Evolutionary conservation across 2,113 vertebrate species (phyloP).

Genomic region (Perccottus glenii): DNA sequence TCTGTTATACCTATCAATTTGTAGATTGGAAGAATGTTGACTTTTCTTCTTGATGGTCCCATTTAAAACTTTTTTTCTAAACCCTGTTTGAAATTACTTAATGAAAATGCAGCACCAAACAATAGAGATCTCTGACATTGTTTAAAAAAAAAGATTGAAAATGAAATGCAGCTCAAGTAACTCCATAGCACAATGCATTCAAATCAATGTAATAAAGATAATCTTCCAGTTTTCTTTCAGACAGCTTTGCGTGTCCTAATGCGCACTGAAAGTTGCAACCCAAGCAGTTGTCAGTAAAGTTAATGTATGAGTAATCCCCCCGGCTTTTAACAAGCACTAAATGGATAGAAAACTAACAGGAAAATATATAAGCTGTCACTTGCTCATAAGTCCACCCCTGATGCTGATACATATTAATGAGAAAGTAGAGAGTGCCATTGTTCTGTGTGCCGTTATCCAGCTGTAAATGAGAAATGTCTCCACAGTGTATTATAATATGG

Average conservation of each 20-base stretch:
- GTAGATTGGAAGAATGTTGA: too few relatives aligned
- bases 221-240: not conserved
- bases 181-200: too few relatives aligned
- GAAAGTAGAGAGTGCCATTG: conserved; percentile 46
- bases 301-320: not conserved
- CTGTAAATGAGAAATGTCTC: conserved; percentile 60
- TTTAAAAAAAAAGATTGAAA: too few relatives aligned
- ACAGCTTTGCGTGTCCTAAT: not conserved
- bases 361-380: conserved; percentile 21
- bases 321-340: not conserved
- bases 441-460: conserved; percentile 61
- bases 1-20: too few relatives aligned
- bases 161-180: not conserved
- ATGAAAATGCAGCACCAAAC: too few relatives aligned
- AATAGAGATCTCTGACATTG: too few relatives aligned
- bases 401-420: conserved; percentile 60
- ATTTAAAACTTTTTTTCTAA: too few relatives aligned
- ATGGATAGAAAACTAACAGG: conserved; percentile 15
- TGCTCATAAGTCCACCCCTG: conserved; percentile 27
- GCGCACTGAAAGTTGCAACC: not conserved
- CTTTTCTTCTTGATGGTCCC: too few relatives aligned
- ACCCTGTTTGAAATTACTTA: too few relatives aligned
- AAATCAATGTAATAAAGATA: not conserved
- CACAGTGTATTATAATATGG: conserved; percentile 58
- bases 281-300: not conserved